Evolutionary conservation across 2,888 invertebrate species (phyloP).

Genomic region (Salticus scenicus): DNA sequence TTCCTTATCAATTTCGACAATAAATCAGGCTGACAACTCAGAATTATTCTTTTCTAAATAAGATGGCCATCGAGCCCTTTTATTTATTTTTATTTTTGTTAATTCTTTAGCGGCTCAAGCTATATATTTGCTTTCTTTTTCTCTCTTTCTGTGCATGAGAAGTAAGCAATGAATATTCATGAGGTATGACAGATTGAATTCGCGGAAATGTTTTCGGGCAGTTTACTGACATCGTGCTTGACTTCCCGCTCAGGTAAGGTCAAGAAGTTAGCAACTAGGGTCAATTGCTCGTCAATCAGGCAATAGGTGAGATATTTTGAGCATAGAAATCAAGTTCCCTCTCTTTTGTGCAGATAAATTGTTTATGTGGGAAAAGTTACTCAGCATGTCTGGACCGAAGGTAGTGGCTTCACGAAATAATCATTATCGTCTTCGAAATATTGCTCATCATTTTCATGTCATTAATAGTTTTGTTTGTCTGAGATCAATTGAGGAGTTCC

Average conservation of each 20-base stretch:
- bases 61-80: not conserved
- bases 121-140: not conserved
- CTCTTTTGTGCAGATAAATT: too few species aligned
- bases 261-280: not conserved
- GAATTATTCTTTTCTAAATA: not conserved
- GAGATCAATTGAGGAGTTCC: too few species aligned
- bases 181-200: not conserved
- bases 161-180: not conserved
- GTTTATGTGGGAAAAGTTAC: too few species aligned
- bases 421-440: too few species aligned
- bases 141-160: not conserved
- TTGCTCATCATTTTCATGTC: too few species aligned
- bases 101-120: too few species aligned
- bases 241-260: not conserved
- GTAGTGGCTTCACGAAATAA: too few species aligned
- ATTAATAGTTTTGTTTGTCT: too few species aligned
- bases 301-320: not conserved
- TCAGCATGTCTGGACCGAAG: too few species aligned
- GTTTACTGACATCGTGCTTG: conserved; percentile 3
- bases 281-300: conserved; percentile 9
- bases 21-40: not conserved
- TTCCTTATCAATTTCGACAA: not conserved
- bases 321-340: too few species aligned
- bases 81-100: too few species aligned
- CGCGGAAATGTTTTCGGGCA: conserved; percentile 12